These are phyloP conservation scores for Epizoanthus stellaris DNA, from an alignment of 92 coral and sea anemone species.

Conservation along the genomic window DNA sequence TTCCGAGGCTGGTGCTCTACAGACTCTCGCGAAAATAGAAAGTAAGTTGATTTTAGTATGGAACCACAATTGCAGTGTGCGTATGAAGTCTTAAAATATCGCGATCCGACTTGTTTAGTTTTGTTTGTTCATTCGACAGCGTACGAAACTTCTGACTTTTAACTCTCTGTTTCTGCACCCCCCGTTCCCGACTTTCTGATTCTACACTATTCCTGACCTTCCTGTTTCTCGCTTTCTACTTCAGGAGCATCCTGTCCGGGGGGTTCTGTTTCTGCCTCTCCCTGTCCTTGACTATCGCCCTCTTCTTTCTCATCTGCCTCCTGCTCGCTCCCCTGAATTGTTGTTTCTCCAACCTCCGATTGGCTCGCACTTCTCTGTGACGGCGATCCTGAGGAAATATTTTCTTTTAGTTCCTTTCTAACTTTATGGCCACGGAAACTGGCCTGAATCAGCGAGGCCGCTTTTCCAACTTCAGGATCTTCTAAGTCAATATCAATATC, in stretches of 20 bases:
- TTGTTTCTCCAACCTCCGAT: conserved; percentile 21
- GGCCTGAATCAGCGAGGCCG: conserved; percentile 61
- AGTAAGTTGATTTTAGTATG: too few relatives aligned
- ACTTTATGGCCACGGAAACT: conserved; percentile 49
- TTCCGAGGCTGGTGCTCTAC: too few relatives aligned
- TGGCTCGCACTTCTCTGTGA: not conserved
- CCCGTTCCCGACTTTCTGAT: not conserved
- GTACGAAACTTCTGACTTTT: too few relatives aligned
- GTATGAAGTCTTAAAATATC: too few relatives aligned
- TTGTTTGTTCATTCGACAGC: too few relatives aligned
- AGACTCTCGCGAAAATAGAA: too few relatives aligned
- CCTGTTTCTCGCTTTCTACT: conserved; percentile 8
- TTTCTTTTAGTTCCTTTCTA: conserved; percentile 22
- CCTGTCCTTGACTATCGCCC: conserved; percentile 29
- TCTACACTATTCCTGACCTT: conserved; percentile 13
- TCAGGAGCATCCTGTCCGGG: conserved; percentile 16
- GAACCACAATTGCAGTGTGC: too few relatives aligned
- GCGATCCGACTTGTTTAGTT: too few relatives aligned
- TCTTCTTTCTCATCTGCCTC: conserved; percentile 17
- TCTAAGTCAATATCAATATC: conserved; percentile 30
- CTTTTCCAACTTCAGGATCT: conserved; percentile 48
- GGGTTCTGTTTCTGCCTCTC: conserved; percentile 12
- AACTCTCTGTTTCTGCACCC: too few relatives aligned
- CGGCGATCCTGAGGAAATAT: conserved; percentile 16
- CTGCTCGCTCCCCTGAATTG: conserved; percentile 8